Conservation (phyloP, 2,113 vertebrate genomes). For the Madoqua kirkii region DNA sequence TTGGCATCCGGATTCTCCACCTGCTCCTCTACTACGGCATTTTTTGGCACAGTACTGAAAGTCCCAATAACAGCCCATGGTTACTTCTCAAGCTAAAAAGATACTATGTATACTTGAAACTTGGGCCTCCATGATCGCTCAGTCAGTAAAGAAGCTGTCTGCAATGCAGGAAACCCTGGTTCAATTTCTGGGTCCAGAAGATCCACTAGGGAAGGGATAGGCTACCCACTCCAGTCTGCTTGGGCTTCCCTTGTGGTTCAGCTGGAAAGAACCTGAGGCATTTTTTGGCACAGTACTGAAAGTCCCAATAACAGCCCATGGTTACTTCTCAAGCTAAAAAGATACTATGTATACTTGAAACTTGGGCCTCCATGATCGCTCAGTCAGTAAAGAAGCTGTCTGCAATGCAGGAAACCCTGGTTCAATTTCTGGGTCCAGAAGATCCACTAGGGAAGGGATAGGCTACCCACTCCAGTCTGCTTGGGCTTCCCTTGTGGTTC, state of each 20-base stretch:
- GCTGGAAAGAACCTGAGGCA: background rate
- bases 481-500: no score
- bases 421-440: background rate
- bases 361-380: background rate
- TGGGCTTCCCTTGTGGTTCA: background rate
- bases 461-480: background rate
- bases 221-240: background rate
- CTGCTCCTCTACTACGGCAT: accelerated
- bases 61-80: accelerated
- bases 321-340: background rate
- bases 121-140: background rate
- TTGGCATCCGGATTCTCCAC: background rate
- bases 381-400: background rate
- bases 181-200: background rate
- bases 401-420: background rate
- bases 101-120: background rate
- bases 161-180: background rate
- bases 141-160: background rate
- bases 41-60: background rate
- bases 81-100: background rate
- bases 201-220: background rate
- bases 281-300: background rate
- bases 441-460: background rate
- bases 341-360: background rate
- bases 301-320: accelerated